phyloP scores from a whole-genome alignment of 2,113 vertebrate genomes.

The Tupaia chinensis region DNA sequence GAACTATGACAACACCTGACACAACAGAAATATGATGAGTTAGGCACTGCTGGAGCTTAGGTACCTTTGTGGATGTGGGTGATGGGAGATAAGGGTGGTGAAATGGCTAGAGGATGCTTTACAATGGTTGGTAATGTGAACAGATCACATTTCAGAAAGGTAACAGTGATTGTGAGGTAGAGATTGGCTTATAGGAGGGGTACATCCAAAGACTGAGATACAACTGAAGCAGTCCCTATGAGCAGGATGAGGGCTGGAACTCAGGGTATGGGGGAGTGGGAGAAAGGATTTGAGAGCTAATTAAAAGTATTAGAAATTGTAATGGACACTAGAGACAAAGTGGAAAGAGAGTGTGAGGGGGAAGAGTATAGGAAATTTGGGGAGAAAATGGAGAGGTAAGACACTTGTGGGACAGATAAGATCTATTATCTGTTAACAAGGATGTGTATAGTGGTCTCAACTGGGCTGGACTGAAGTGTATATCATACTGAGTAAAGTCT shows the following conservation, averaged over 20 bases:
- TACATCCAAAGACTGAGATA: neutral
- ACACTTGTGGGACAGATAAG: no score
- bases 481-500: no score
- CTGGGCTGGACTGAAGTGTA: no score
- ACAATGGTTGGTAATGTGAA: neutral
- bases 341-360: no score
- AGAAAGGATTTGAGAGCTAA: neutral
- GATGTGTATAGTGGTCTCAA: no score
- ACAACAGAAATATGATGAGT: neutral
- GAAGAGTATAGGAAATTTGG: no score
- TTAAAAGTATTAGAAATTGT: neutral
- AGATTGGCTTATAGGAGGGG: neutral
- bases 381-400: no score
- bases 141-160: neutral
- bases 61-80: neutral
- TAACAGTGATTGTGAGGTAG: neutral
- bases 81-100: neutral
- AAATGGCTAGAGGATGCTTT: neutral
- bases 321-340: no score
- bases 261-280: neutral
- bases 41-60: neutral
- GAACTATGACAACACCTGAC: no score
- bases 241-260: neutral
- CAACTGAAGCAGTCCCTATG: accelerated
- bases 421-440: no score